Percentiles rank a stretch among this genome's conserved stretches.
Conservation (phyloP, 2,797 vertebrate species). For the Prionace glauca region DNA sequence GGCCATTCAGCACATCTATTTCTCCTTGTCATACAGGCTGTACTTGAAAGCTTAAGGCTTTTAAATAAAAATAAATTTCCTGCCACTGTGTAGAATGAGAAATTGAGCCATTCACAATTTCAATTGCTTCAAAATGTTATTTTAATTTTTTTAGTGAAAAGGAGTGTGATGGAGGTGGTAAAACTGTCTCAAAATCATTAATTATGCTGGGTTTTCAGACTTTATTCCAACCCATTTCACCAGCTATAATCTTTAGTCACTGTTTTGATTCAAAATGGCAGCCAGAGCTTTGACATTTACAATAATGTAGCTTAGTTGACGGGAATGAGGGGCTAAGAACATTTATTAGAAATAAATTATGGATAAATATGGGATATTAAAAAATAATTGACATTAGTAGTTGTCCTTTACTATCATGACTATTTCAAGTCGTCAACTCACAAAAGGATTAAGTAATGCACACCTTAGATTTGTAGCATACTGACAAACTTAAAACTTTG, state of each 20-base stretch:
- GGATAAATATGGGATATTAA: not conserved
- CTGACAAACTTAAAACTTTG: not conserved
- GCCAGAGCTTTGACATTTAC: not conserved
- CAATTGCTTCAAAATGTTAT: no score
- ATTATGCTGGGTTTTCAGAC: not conserved
- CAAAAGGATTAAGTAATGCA: not conserved
- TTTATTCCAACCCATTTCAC: not conserved
- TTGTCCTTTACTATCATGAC: not conserved
- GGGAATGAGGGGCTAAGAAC: not conserved
- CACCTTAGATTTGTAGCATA: not conserved
- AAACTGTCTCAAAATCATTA: not conserved
- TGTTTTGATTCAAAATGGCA: conserved; percentile 17
- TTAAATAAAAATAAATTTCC: not conserved
- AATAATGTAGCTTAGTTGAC: not conserved
- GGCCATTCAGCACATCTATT: not conserved
- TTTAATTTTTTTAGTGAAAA: not conserved
- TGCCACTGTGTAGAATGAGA: not conserved
- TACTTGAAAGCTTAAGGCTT: not conserved
- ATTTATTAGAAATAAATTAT: not conserved
- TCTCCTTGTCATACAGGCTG: not conserved
- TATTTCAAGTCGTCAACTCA: not conserved
- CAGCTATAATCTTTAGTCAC: not conserved
- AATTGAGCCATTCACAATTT: not conserved
- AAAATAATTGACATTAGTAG: not conserved
- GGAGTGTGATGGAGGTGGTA: not conserved